Base-by-base conservation (phyloP, 2,113 vertebrate genomes). In the Polypterus senegalus region DNA sequence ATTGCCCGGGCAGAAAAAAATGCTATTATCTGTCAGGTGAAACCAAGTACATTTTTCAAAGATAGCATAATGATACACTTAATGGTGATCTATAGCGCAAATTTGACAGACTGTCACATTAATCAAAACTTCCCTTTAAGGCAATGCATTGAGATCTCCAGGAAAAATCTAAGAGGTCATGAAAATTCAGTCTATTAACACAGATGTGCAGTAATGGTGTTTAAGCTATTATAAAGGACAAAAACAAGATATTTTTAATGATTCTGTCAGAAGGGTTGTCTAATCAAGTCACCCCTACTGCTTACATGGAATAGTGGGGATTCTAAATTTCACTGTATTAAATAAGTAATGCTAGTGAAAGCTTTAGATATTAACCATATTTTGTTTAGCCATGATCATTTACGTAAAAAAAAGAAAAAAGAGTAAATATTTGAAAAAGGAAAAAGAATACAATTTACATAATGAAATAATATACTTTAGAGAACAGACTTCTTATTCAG, bases 61-160 rank as follows among this genome's bases (percentile, higher is more conserved):
- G 69, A 71, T 76, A 80, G 70, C 67, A 72, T 74, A 78, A 79
- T 67, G 66, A 77, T 74, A 67, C 64, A 73, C 65, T 78, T 78
- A 73, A 69, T 3, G 46, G 65, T 70, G 75, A 74, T 71, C 67
- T 69, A 71, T 66, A 61, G 65, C 63, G 60, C 66, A 66, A 60
- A 63, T 71, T 49, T 71, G 72, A 77, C 74, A 0, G 60, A 63
- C 63, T 68, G 67, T 67, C 67, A 73, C 68, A 76, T 79, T 67
- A 72, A 77, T 78, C 73, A 76, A 59, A 46, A 51, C 68, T 78
- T 73, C 58, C 72, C 57, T 71, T 68, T 67, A 69, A 63, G 54
- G 74, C 63, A 65, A 61, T 62, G 59, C 66, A 65, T 53, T 74
- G 63, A 67, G 73, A 74, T 46, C 54, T 72, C 49, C 59, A 74